Conservation (phyloP, 2,888 invertebrate species). For the Sphaerophoria taeniata region DNA sequence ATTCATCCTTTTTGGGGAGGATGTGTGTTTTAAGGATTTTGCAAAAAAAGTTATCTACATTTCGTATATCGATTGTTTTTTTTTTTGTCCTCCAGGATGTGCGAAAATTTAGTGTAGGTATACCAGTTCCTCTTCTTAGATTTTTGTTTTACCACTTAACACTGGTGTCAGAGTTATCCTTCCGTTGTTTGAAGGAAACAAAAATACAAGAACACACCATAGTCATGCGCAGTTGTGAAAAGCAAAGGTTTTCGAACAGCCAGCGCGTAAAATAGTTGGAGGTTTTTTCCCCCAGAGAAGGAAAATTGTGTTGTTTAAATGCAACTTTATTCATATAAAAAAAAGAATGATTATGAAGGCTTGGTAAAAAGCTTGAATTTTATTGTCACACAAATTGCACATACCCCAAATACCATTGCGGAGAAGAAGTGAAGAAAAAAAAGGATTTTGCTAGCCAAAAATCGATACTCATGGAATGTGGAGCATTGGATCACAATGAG, state of each 20-base stretch:
- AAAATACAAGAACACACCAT: conserved; percentile 18
- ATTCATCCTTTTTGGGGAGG: conserved; percentile 3
- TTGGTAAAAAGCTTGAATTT: conserved; percentile 28
- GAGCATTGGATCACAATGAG: conserved; percentile 38
- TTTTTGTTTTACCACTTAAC: conserved; percentile 66
- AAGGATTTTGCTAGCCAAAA: conserved; percentile 17
- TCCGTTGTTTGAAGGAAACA: background rate
- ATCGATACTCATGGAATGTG: conserved; percentile 35
- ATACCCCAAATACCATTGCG: conserved; percentile 3
- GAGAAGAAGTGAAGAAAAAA: background rate
- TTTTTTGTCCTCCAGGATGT: conserved; percentile 44
- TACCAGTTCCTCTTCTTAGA: conserved; percentile 46
- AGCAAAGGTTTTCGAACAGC: background rate
- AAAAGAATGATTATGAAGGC: background rate
- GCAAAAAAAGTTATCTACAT: conserved; percentile 24
- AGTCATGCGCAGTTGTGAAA: conserved; percentile 61
- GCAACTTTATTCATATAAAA: conserved; percentile 14
- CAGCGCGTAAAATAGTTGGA: conserved; percentile 4
- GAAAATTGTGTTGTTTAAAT: conserved; percentile 2
- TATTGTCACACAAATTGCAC: conserved; percentile 5
- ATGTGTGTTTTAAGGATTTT: background rate
- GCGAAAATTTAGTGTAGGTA: conserved; percentile 55
- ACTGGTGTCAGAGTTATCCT: conserved; percentile 63
- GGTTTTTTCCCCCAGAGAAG: conserved; percentile 18
- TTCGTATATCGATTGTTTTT: conserved; percentile 62